These are phyloP conservation scores for Hystrix cristata DNA, from an alignment of 2,113 vertebrate genomes.

Conservation along the genomic window DNA sequence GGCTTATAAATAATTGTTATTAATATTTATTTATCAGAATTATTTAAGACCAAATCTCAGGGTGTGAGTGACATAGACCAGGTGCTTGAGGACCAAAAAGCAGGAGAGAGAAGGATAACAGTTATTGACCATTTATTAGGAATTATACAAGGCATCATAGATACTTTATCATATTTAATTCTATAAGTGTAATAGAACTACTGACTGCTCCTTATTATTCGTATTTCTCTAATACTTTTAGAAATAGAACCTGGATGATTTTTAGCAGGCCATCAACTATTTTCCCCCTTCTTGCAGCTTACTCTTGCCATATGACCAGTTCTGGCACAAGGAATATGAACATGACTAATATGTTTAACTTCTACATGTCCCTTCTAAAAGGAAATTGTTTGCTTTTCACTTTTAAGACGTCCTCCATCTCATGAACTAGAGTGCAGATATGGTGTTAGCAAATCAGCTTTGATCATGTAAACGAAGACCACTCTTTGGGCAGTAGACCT, in stretches of 20 bases:
- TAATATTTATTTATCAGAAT: slow-evolving; percentile 11
- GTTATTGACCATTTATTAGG: background rate
- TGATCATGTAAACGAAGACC: background rate
- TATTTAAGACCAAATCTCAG: background rate
- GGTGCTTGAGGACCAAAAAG: background rate
- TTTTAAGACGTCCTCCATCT: background rate
- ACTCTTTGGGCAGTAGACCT: background rate
- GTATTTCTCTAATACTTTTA: background rate
- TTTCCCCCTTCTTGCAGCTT: background rate
- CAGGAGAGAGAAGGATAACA: background rate
- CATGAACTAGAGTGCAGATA: background rate
- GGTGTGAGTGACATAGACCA: background rate
- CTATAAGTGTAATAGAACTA: background rate
- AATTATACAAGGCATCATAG: background rate
- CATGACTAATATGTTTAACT: background rate
- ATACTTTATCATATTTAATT: slow-evolving; percentile 9
- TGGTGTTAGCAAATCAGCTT: background rate
- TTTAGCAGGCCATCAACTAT: background rate
- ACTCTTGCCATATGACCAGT: background rate
- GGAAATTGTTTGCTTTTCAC: background rate
- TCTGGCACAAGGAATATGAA: background rate
- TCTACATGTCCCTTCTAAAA: background rate
- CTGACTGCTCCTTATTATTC: background rate
- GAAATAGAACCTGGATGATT: background rate
- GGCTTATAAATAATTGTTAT: background rate